These are phyloP conservation scores for Tiliqua scincoides DNA, from an alignment of 2,113 vertebrate genomes.

Conservation along the genomic window DNA sequence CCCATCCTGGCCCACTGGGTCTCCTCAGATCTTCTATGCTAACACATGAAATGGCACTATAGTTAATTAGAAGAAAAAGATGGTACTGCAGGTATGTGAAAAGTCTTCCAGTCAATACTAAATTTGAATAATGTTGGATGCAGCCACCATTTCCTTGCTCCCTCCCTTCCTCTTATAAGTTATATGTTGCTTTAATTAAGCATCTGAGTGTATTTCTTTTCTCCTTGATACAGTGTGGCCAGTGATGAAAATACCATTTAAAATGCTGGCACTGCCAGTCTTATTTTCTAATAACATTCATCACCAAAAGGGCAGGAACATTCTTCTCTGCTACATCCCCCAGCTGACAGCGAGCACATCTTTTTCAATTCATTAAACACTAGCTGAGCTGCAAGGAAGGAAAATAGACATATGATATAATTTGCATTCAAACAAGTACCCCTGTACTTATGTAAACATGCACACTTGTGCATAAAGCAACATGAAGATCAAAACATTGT, in stretches of 20 bases:
- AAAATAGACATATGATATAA: neutral
- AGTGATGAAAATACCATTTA: constrained; percentile 1
- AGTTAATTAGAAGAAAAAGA: neutral
- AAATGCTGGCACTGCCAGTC: neutral
- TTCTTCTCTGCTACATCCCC: constrained; percentile 52
- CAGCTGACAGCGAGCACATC: constrained; percentile 48
- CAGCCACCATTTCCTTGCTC: neutral
- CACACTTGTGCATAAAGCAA: neutral
- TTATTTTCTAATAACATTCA: constrained; percentile 51
- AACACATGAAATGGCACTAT: neutral
- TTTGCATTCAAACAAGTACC: neutral
- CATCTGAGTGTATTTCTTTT: neutral
- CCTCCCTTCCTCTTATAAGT: neutral
- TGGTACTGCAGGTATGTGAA: neutral
- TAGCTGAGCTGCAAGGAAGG: neutral
- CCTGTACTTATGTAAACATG: neutral
- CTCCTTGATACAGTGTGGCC: neutral
- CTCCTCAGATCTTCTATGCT: neutral
- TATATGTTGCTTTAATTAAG: neutral
- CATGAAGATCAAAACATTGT: neutral
- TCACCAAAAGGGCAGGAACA: constrained; percentile 68
- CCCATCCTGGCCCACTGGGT: no score
- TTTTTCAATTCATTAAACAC: constrained; percentile 65
- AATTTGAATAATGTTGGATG: neutral
- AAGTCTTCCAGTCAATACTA: neutral